A percentile compares a stretch with the other conserved stretches of the same genome.
Evolutionary conservation across 2,888 invertebrate species (phyloP).

Genomic region (Melanostoma scalare): DNA sequence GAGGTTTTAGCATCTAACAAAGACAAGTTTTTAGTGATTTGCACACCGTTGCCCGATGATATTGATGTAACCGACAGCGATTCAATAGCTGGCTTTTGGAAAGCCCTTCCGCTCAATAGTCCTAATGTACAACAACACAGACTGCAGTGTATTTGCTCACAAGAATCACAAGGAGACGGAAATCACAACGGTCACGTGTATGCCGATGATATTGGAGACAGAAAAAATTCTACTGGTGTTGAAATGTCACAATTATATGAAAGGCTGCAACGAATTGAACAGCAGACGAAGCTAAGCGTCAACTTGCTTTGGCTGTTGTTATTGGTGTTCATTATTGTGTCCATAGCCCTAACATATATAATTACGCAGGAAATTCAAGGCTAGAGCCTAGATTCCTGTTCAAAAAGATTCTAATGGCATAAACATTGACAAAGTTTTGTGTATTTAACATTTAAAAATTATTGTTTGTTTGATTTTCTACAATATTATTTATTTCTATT

Average conservation of each 20-base stretch:
- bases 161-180: constrained; percentile 33
- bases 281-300: constrained; percentile 83
- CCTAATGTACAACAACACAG: constrained; percentile 87
- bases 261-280: constrained; percentile 81
- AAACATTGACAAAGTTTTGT: constrained; percentile 10
- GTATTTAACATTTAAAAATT: constrained; percentile 15
- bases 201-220: constrained; percentile 76
- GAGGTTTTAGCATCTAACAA: constrained; percentile 86
- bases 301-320: constrained; percentile 83
- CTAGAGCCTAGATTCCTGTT: constrained; percentile 46
- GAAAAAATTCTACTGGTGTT: constrained; percentile 47
- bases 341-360: constrained; percentile 81
- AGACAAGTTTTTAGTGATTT: constrained; percentile 95
- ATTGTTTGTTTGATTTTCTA: neutral
- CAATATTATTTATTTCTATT: neutral
- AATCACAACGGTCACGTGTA: constrained; percentile 76
- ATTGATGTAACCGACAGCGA: constrained; percentile 83
- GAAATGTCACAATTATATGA: constrained; percentile 81
- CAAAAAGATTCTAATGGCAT: constrained; percentile 40
- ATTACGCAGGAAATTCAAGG: constrained; percentile 79
- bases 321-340: constrained; percentile 82
- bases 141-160: constrained; percentile 84
- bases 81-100: constrained; percentile 90
- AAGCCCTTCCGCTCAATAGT: constrained; percentile 84
- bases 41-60: constrained; percentile 86